Evolutionary conservation across 2,113 vertebrate species (phyloP), one percentile per base, ranked within the genome.

Genomic region (Sebastes fasciatus): DNA sequence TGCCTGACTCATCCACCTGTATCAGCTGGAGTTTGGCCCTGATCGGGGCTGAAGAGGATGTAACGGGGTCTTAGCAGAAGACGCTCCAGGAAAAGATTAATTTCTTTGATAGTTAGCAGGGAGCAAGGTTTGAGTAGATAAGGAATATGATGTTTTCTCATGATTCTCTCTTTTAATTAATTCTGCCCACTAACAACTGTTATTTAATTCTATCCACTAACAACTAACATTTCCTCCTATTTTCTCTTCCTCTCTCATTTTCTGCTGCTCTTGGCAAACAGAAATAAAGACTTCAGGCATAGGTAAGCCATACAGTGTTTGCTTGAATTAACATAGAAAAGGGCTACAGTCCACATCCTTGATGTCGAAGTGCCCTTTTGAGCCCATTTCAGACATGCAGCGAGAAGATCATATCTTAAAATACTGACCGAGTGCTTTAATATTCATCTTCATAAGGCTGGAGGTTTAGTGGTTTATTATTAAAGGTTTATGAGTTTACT

Each of bases 251-350:
- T 78, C 46, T 86, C 51, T 85, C 40, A 68, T 80, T 87, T 77
- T 82, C 80, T 89, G 87, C 94, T 96, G 95, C 95, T 93, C 94
- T 95, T 95, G 94, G 94, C 93, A 88, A 94, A 95, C 97, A 99
- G 98, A 98, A 99, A 99, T 97, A 99, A 99, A 98, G 98, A 99
- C 97, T 99, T 98, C 98, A 98, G 98, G 96, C 98, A 99, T 97
- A 99, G 98, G 98, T 99, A 99, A 99, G 98, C 69, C 52, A 52
- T 43, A 46, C 14, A 40, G 46, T 63, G n/a, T 86, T 67, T 79
- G 77, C 46, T 65, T 12, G 26, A 77, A 69, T 68, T 14, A 45
- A 63, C 62, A 46, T 4, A 58, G 26, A 60, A 58, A 69, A 8
- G 54, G 5, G 14, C 4, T 63, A 13, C 26, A 52, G 70, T 43